These are phyloP conservation scores for Okapia johnstoni DNA, from an alignment of 2,113 vertebrate genomes.

Conservation along the genomic window DNA sequence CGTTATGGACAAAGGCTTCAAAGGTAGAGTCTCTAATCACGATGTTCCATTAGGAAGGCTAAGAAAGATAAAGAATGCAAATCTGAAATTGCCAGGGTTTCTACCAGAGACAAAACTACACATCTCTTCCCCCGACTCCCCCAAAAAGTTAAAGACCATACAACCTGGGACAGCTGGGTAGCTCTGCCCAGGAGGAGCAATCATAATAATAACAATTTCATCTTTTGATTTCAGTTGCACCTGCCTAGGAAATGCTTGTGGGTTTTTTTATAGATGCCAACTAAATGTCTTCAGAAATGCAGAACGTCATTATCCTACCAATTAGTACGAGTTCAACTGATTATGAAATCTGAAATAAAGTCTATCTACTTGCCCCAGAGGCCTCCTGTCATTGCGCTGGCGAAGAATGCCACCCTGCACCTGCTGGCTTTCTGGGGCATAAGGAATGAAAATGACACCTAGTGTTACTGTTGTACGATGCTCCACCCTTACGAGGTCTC, in stretches of 20 bases:
- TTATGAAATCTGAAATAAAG: constrained; percentile 72
- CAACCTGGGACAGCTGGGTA: constrained; percentile 37
- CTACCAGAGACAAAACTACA: constrained; percentile 21
- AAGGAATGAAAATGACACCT: background rate
- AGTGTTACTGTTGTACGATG: background rate
- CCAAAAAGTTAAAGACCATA: constrained; percentile 58
- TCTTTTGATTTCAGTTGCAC: constrained; percentile 60
- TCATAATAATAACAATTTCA: constrained; percentile 25
- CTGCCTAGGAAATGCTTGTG: constrained; percentile 66
- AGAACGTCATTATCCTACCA: constrained; percentile 59
- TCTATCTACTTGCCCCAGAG: constrained; percentile 65
- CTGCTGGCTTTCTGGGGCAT: constrained; percentile 45
- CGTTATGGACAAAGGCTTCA: constrained; percentile 91
- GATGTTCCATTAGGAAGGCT: constrained; percentile 74
- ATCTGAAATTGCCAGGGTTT: constrained; percentile 76
- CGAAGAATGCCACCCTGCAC: constrained; percentile 1
- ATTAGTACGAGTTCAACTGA: constrained; percentile 62
- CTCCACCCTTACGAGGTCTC: background rate
- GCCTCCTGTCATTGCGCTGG: constrained; percentile 54
- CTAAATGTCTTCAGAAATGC: constrained; percentile 66
- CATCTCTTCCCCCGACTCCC: background rate
- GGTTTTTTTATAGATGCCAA: constrained; percentile 64
- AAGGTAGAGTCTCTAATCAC: constrained; percentile 88
- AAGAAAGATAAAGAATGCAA: constrained; percentile 70
- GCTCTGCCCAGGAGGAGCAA: constrained; percentile 30